Evolutionary conservation across 2,797 vertebrate genomes (phyloP).

Genomic region (Lithobates sylvaticus): DNA sequence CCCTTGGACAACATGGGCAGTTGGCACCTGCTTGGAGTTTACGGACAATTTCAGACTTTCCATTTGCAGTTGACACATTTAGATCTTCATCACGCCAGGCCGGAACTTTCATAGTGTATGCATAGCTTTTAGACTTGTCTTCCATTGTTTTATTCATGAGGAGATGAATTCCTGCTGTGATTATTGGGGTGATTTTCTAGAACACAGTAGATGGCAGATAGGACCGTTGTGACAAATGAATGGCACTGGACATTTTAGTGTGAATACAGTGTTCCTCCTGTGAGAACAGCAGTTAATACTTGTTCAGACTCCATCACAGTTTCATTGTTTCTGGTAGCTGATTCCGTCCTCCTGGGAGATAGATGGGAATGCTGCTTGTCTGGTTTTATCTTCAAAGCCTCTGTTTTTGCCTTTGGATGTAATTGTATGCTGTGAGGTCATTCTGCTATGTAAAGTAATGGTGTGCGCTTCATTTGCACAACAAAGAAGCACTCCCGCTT

Average conservation of each 20-base stretch:
- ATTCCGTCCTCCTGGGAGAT: conserved; percentile 14
- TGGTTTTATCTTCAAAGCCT: conserved; percentile 44
- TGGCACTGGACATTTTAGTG: not conserved
- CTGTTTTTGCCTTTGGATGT: conserved; percentile 26
- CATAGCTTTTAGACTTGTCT: not conserved
- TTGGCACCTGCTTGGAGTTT: not conserved
- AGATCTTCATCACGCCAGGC: not conserved
- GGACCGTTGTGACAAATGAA: not conserved
- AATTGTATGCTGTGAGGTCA: conserved; percentile 18
- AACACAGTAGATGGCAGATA: not conserved
- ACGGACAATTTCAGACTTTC: not conserved
- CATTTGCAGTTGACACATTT: not conserved
- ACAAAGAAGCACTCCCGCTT: not conserved
- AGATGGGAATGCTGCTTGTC: conserved; percentile 40
- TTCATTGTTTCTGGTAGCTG: conserved; percentile 26
- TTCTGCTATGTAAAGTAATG: conserved; percentile 8
- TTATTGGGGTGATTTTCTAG: conserved; percentile 7
- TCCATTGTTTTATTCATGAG: not conserved
- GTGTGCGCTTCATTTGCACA: conserved; percentile 6
- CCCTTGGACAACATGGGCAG: not conserved
- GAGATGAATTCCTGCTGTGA: not conserved
- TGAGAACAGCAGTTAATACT: not conserved
- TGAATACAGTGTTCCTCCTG: conserved; percentile 2
- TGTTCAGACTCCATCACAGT: conserved; percentile 18
- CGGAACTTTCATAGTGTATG: not conserved